These are phyloP conservation scores for Phasianus colchicus DNA, from an alignment of 2,113 vertebrate genomes.

Conservation along the genomic window DNA sequence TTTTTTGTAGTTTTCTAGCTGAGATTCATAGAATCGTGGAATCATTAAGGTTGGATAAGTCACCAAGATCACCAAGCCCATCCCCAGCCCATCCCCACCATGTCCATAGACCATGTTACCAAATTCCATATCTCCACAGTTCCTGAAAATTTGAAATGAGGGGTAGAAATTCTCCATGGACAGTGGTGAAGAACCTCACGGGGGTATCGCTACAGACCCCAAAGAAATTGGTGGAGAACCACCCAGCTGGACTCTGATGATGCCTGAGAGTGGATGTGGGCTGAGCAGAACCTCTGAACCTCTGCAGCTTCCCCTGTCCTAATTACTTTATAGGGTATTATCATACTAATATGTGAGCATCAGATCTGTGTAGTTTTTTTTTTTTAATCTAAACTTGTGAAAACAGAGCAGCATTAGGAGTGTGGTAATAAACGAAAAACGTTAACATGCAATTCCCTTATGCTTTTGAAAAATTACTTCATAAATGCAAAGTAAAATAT, in stretches of 20 bases:
- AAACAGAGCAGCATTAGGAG: conserved; percentile 81
- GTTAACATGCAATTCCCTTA: conserved; percentile 86
- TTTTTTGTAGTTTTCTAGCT: neutral
- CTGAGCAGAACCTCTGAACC: neutral
- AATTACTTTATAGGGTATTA: conserved; percentile 71
- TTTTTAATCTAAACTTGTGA: conserved; percentile 77
- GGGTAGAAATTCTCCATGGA: neutral
- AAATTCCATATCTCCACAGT: neutral
- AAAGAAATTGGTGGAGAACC: neutral
- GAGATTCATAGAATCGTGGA: neutral
- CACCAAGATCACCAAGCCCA: neutral
- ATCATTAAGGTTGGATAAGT: neutral
- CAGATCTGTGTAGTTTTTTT: neutral
- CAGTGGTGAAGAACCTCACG: fast-evolving
- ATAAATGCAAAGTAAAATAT: conserved; percentile 87
- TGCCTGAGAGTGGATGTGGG: neutral
- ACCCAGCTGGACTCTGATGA: neutral
- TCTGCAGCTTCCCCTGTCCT: conserved; percentile 48
- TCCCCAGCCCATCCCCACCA: neutral
- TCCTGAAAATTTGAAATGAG: no score
- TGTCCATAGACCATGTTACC: no score
- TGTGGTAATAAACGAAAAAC: conserved; percentile 82
- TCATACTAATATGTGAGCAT: conserved; percentile 68
- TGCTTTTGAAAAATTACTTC: conserved; percentile 89
- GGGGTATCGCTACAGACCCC: fast-evolving